Evolutionary conservation across 2,888 invertebrate species (phyloP).

Genomic region (Anoplius nigerrimus): DNA sequence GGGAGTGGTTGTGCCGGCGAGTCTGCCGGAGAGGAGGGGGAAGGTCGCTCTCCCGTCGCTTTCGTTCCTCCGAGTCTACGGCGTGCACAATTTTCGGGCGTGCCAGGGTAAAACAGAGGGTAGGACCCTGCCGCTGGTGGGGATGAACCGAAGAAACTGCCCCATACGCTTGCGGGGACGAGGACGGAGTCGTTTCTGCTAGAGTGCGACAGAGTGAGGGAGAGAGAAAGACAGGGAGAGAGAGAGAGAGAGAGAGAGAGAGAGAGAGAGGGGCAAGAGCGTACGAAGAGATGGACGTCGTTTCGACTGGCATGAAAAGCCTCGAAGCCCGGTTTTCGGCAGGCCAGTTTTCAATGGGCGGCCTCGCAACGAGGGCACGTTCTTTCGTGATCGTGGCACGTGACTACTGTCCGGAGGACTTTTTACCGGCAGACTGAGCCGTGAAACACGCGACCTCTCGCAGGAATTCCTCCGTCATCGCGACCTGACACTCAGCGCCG

Average conservation of each 20-base stretch:
- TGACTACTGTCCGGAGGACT: constrained; percentile 6
- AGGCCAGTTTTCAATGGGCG: constrained; percentile 40
- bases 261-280: constrained; percentile 8
- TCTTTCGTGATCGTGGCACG: constrained; percentile 17
- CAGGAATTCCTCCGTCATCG: neutral
- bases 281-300: constrained; percentile 27
- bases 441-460: neutral
- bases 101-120: constrained; percentile 49
- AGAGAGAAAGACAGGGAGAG: neutral
- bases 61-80: neutral
- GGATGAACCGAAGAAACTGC: constrained; percentile 40
- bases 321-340: constrained; percentile 25
- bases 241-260: constrained; percentile 7
- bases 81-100: constrained; percentile 47
- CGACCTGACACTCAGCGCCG: neutral
- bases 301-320: constrained; percentile 29
- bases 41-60: neutral
- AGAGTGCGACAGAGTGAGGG: constrained; percentile 12
- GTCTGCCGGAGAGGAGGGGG: neutral
- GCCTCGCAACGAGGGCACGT: constrained; percentile 22
- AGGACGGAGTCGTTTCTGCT: too few species aligned
- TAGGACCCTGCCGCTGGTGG: constrained; percentile 34
- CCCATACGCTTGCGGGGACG: constrained; percentile 1
- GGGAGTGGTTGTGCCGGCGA: neutral
- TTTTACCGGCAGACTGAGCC: neutral